Base-by-base conservation (phyloP, 2,888 invertebrate species). In the Ditula angustiorana region DNA sequence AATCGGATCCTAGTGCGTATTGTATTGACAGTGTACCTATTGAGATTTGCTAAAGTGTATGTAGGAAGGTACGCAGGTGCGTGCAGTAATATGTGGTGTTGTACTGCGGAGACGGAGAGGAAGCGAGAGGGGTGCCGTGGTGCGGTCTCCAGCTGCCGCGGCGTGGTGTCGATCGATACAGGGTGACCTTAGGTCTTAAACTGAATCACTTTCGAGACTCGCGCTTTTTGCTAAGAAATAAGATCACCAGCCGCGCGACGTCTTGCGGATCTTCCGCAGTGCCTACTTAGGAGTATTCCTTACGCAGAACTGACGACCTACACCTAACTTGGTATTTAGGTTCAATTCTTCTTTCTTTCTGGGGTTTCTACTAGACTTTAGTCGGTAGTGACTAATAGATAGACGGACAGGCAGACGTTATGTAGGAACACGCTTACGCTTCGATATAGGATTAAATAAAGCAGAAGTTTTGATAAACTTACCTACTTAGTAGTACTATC, bases 81-180 rank as follows among this genome's bases (percentile, higher is more conserved):
- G 60, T 61, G 60, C 49, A 61, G 60, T 33, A 64, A 61, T 65
- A 60, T 65, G 65, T 61, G 64, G 63, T 67, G 63, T 56, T 62
- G 63, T 57, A 67, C 53, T 63, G 67, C 62, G 63, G 64, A 64
- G 64, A 53, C 74, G 71, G 72, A 72, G 75, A 68, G 66, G 72
- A 76, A 77, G 74, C 71, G 73, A 74, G 75, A 76, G 74, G 70
- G 73, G 74, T 69, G 70, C 69, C 73, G 74, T 77, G 83, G 82
- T 78, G 82, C 81, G 83, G 81, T 81, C 79, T 76, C 83, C 84
- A 84, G 85, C 83, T 84, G 80, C 80, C 82, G 81, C 83, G 83
- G 67, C 44, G 53, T 53, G 63, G 53, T 67, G 59, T 59, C 53
- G 88, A 90, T 91, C 90, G 85, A 91, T 90, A 88, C 76, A 68